Evolutionary conservation across 2,113 vertebrate species (phyloP), one percentile per base, ranked within the genome.

Genomic region (Pomatorhinus ruficollis): DNA sequence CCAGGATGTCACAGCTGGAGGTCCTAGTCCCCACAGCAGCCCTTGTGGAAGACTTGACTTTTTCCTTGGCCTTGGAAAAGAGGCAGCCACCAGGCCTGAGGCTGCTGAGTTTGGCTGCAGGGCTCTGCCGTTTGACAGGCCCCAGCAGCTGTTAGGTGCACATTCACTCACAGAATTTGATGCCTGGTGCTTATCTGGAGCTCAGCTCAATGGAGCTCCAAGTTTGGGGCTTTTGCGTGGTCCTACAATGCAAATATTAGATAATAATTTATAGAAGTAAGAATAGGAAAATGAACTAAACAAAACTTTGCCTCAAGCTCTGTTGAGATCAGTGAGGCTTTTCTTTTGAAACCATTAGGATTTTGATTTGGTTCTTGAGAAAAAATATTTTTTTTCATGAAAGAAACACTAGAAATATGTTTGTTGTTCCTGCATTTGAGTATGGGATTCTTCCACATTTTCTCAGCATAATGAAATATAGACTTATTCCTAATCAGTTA

Each of bases 101-200:
- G 35, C 30, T 8, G 21, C 19, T 0, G 13, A 39, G 37, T 13
- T 20, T 2, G 15, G 24, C 31, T 2, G 1, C 33, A 21, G n/a
- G 53, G 8, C 37, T 75, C 44, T 79, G 57, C 15, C 0, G 0
- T 45, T 75, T n/a, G 59, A 21, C 53, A 69, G 23, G 20, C n/a
- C 85, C 20, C 88, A 63, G n/a, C 54, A 65, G 12, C 25, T 47
- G 17, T 8, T 22, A 30, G 37, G 20, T 61, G 11, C 27, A 28
- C 7, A 2, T n/a, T 64, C 14, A 33, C 35, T 54, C 33, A 35
- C 16, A 69, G 77, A 90, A 39, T 33, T 3, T 54, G 31, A 31
- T 50, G 21, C 69, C 54, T 70, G 15, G 12, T 59, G 14, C 19
- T 71, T 64, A 17, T 33, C 68, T 80, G 63, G 35, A 86, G n/a